A percentile compares a stretch with the other conserved stretches of the same genome.
Conservation (phyloP, 2,888 invertebrate species). For the Neria commutata region DNA sequence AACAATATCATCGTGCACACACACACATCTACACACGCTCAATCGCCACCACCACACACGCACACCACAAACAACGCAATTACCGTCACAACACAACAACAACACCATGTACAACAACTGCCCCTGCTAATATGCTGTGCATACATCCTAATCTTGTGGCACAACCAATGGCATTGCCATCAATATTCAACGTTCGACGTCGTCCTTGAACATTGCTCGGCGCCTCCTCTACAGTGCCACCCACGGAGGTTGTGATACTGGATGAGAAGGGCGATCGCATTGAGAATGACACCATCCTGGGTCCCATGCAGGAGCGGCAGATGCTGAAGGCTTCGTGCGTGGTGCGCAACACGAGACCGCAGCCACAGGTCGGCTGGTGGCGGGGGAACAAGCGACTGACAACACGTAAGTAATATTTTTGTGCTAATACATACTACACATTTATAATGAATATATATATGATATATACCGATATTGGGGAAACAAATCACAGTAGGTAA, state of each 20-base stretch:
- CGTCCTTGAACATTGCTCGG: slow-evolving; percentile 63
- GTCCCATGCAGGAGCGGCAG: slow-evolving; percentile 61
- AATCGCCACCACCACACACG: slow-evolving; percentile 3
- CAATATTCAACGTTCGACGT: slow-evolving; percentile 26
- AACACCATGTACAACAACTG: slow-evolving; percentile 13
- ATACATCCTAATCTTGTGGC: slow-evolving; percentile 11
- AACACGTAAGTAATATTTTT: slow-evolving; percentile 59
- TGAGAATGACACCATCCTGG: slow-evolving; percentile 64
- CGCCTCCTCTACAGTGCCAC: slow-evolving; percentile 85
- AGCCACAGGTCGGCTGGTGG: slow-evolving; percentile 84
- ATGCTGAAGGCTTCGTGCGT: slow-evolving; percentile 57
- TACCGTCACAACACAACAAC: slow-evolving; percentile 14
- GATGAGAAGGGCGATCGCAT: slow-evolving; percentile 70
- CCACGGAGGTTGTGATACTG: slow-evolving; percentile 75
- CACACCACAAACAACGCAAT: background rate
- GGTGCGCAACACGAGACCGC: slow-evolving; percentile 82
- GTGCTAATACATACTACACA: too few species aligned
- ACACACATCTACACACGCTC: slow-evolving; percentile 21
- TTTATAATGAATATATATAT: too few species aligned
- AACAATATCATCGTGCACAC: slow-evolving; percentile 1
- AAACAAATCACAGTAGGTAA: too few species aligned
- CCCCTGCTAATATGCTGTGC: slow-evolving; percentile 8
- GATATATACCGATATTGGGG: too few species aligned
- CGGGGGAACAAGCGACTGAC: slow-evolving; percentile 73
- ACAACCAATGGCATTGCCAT: slow-evolving; percentile 22